Evolutionary conservation across 2,797 vertebrate species (phyloP).

Genomic region (Lagocephalus sceleratus): DNA sequence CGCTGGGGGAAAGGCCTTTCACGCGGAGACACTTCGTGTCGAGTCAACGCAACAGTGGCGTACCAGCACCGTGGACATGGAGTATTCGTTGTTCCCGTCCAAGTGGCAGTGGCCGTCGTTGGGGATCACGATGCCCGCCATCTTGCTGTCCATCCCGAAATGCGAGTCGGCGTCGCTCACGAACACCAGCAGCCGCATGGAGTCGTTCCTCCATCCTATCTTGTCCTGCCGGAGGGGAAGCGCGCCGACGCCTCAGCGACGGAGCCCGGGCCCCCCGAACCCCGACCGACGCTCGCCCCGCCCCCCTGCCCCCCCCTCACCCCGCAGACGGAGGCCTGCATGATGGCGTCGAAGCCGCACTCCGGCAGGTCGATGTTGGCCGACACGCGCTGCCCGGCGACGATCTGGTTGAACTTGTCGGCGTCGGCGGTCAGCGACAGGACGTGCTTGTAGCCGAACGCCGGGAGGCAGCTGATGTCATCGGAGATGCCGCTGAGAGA

Average conservation of each 20-base stretch:
- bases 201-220: constrained; percentile 97
- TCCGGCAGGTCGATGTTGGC: constrained; percentile 90
- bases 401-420: constrained; percentile 89
- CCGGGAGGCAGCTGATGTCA: constrained; percentile 76
- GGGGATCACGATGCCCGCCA: constrained; percentile 95
- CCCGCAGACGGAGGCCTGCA: constrained; percentile 98
- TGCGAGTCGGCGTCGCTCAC: constrained; percentile 95
- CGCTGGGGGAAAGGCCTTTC: no score
- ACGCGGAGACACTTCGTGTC: no score
- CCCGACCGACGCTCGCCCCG: no score
- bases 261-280: no score
- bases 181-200: constrained; percentile 94
- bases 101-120: constrained; percentile 95
- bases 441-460: constrained; percentile 93
- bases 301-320: no score
- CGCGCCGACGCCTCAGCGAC: background rate
- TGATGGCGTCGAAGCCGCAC: constrained; percentile 94
- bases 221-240: constrained; percentile 79
- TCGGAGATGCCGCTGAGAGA: constrained; percentile 68
- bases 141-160: constrained; percentile 97
- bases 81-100: constrained; percentile 91
- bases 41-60: constrained; percentile 28
- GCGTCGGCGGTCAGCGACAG: constrained; percentile 88
- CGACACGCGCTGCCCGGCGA: constrained; percentile 85
- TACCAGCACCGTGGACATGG: constrained; percentile 90